Conservation (phyloP, 2,888 invertebrate genomes). For the Rotaria magnacalcarata region DNA sequence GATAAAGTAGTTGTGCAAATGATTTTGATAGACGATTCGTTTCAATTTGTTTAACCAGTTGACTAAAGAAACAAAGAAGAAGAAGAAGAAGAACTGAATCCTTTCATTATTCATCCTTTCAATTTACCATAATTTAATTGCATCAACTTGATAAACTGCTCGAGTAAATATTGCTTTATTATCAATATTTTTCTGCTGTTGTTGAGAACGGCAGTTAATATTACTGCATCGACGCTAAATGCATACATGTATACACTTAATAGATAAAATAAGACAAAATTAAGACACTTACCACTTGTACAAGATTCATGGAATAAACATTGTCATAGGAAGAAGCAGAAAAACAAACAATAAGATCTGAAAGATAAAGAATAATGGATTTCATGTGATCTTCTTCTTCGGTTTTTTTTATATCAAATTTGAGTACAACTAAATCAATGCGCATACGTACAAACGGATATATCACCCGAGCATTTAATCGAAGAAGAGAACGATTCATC, state of each 20-base stretch:
- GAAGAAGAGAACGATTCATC: slow-evolving; percentile 13
- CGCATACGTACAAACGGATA: background rate
- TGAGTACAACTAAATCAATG: background rate
- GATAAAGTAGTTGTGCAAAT: background rate
- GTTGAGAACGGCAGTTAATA: background rate
- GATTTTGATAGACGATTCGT: background rate
- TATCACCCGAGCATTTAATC: slow-evolving; percentile 1
- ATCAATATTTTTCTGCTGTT: background rate
- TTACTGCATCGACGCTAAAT: slow-evolving; percentile 6
- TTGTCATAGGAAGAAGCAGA: background rate
- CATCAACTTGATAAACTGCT: slow-evolving; percentile 33
- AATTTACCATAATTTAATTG: slow-evolving; percentile 10
- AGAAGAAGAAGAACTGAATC: background rate
- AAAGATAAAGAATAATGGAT: background rate
- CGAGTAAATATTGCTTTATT: background rate
- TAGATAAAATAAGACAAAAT: background rate
- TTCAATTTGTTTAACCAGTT: background rate
- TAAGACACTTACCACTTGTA: slow-evolving; percentile 1
- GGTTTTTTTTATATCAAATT: background rate
- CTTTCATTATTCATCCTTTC: background rate
- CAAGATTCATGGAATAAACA: background rate
- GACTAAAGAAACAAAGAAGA: background rate
- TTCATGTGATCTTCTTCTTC: background rate
- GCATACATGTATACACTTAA: background rate
- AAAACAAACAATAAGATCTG: background rate